Percentiles rank a stretch among this genome's conserved stretches.
These are phyloP conservation scores for Plebejus anna DNA, from an alignment of 2,888 invertebrate genomes.

Conservation along the genomic window DNA sequence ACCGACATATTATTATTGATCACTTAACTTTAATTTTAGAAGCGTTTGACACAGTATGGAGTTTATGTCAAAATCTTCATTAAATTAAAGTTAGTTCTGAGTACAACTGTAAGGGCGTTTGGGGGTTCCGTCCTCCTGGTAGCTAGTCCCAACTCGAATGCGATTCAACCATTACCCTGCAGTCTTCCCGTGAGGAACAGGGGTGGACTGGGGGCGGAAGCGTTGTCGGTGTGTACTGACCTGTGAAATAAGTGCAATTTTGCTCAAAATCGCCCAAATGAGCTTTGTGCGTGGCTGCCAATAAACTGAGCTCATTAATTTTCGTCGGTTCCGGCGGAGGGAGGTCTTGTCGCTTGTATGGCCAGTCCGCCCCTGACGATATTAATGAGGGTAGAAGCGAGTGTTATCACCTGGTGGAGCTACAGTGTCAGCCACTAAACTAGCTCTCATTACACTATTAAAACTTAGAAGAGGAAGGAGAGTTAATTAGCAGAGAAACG, in stretches of 20 bases:
- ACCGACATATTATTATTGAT: not conserved
- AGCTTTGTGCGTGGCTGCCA: conserved; percentile 80
- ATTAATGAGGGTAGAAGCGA: conserved; percentile 80
- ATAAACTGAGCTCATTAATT: conserved; percentile 80
- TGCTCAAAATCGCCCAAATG: conserved; percentile 80
- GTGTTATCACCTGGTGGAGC: conserved; percentile 67
- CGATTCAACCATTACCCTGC: conserved; percentile 70
- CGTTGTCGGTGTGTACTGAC: conserved; percentile 77
- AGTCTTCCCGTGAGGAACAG: conserved; percentile 78
- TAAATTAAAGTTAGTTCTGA: too few species aligned
- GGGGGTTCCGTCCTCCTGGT: not conserved
- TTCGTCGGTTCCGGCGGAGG: conserved; percentile 79
- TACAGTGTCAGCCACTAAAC: conserved; percentile 59
- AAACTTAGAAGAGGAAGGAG: conserved; percentile 10
- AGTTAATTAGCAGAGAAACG: conserved; percentile 11
- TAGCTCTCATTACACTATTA: conserved; percentile 17
- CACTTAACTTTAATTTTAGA: not conserved
- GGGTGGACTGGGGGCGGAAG: conserved; percentile 78
- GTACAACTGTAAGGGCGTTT: too few species aligned
- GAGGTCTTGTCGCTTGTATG: conserved; percentile 79
- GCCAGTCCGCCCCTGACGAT: conserved; percentile 81
- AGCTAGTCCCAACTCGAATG: conserved; percentile 54
- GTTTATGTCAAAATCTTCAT: too few species aligned
- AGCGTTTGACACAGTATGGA: too few species aligned
- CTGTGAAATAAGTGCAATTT: conserved; percentile 81